These are phyloP conservation scores for Thumatha senex DNA, from an alignment of 2,888 invertebrate species.

Conservation along the genomic window DNA sequence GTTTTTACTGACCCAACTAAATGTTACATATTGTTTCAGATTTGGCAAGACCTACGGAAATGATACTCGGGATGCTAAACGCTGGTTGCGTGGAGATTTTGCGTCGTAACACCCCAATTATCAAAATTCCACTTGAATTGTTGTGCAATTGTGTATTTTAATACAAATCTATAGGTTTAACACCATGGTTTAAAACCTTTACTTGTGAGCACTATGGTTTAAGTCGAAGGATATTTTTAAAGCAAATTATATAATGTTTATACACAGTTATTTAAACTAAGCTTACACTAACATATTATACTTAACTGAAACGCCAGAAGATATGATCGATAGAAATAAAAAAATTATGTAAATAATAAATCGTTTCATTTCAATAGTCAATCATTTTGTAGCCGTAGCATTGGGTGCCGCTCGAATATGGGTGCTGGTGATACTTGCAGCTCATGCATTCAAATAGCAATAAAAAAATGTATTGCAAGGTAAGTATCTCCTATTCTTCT, in stretches of 20 bases:
- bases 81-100: constrained; percentile 88
- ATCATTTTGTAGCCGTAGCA: too few relatives aligned
- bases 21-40: constrained; percentile 59
- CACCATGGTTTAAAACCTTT: neutral
- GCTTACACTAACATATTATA: too few relatives aligned
- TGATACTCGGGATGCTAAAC: constrained; percentile 88
- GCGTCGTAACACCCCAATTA: constrained; percentile 46
- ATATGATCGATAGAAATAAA: neutral
- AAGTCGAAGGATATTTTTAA: neutral
- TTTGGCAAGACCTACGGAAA: constrained; percentile 90
- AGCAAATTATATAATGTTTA: neutral
- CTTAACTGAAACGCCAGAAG: neutral
- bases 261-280: too few relatives aligned
- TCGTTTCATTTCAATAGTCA: too few relatives aligned
- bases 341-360: neutral
- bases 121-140: neutral
- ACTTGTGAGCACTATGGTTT: neutral
- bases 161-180: neutral
- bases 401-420: too few relatives aligned
- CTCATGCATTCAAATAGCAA: too few relatives aligned
- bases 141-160: neutral
- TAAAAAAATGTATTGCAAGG: too few relatives aligned
- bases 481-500: too few relatives aligned
- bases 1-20: too few relatives aligned
- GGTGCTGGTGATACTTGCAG: too few relatives aligned